These are phyloP conservation scores for Cotesia congregata DNA, from an alignment of 2,888 invertebrate species.

Conservation along the genomic window DNA sequence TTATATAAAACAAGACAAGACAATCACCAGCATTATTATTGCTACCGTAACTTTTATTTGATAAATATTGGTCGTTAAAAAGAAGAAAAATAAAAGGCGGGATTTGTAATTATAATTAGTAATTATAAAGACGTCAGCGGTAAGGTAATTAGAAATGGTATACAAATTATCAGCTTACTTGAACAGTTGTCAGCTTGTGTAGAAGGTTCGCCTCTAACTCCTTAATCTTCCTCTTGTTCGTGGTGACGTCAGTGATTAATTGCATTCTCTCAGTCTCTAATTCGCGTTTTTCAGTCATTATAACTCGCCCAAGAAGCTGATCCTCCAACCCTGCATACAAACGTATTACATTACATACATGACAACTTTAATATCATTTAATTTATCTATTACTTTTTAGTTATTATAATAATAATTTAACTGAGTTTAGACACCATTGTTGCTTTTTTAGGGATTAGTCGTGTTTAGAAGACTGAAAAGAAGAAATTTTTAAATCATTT, in stretches of 20 bases:
- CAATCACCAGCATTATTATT: too few species aligned
- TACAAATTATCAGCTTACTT: conserved; percentile 1
- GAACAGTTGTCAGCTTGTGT: conserved; percentile 89
- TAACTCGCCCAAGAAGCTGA: conserved; percentile 92
- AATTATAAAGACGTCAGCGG: conserved; percentile 2
- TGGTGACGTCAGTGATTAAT: conserved; percentile 95
- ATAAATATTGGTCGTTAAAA: too few species aligned
- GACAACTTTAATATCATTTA: not conserved
- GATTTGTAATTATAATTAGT: not conserved
- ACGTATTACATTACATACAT: not conserved
- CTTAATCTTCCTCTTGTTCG: conserved; percentile 96
- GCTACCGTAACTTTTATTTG: too few species aligned
- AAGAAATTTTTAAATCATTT: too few species aligned
- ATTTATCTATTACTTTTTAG: not conserved
- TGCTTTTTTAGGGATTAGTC: too few species aligned
- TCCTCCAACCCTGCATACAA: conserved; percentile 79
- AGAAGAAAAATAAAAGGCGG: too few species aligned
- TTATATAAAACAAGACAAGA: conserved; percentile 52
- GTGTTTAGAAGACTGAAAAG: too few species aligned
- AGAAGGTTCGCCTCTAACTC: conserved; percentile 93
- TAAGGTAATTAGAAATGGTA: not conserved
- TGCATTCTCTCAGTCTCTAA: conserved; percentile 94
- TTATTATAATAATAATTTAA: too few species aligned
- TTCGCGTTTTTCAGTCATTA: conserved; percentile 96
- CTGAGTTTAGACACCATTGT: too few species aligned